phyloP scores from a whole-genome alignment of 2,113 vertebrate genomes.

The Brachirus orientalis region DNA sequence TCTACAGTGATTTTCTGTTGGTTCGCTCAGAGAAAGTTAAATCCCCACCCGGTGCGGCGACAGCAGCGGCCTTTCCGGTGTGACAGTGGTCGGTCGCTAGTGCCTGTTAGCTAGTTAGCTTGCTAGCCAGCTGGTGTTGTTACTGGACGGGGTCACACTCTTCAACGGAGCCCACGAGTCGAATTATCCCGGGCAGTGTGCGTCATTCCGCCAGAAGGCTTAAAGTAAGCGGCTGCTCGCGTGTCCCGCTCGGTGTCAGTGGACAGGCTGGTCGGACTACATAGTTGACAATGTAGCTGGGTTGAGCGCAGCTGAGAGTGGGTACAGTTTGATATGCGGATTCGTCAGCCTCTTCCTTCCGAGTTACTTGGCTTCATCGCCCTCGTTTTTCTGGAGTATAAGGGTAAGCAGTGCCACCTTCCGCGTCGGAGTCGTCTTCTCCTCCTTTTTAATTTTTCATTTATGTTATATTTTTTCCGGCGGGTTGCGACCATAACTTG shows the following conservation, averaged over 20 bases:
- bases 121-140: slow-evolving; percentile 32
- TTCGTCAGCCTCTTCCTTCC: slow-evolving; percentile 4
- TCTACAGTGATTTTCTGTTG: neutral
- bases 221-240: neutral
- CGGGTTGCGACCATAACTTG: too few species aligned
- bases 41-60: slow-evolving; percentile 61
- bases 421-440: slow-evolving; percentile 23
- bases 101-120: slow-evolving; percentile 37
- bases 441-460: too few species aligned
- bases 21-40: slow-evolving; percentile 60
- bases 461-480: too few species aligned
- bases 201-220: neutral
- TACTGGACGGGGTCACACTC: neutral
- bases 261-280: neutral
- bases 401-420: slow-evolving; percentile 11
- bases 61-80: slow-evolving; percentile 63
- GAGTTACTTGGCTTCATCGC: neutral
- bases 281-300: slow-evolving; percentile 5
- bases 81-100: slow-evolving; percentile 39
- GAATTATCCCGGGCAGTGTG: neutral
- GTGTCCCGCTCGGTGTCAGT: neutral
- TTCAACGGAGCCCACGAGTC: slow-evolving; percentile 6
- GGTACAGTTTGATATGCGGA: neutral
- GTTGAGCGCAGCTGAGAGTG: neutral
- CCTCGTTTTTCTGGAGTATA: neutral